Evolutionary conservation across 2,113 vertebrate species (phyloP).

Genomic region (Thamnaconus septentrionalis): DNA sequence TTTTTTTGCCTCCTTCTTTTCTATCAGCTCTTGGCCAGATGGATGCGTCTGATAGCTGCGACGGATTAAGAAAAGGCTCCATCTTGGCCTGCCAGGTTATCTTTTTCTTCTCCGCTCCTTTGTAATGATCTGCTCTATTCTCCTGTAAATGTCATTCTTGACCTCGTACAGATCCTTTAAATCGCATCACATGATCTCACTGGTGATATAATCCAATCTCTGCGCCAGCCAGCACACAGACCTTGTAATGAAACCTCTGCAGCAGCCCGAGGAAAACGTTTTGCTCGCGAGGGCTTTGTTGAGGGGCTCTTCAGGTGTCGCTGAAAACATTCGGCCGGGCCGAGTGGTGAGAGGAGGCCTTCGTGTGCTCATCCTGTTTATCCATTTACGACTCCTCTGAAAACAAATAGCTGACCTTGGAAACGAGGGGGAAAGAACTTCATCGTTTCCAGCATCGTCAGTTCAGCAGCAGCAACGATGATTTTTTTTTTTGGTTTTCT

Average conservation of each 20-base stretch:
- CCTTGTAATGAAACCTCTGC: neutral
- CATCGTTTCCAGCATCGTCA: too few relatives aligned
- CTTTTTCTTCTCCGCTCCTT: neutral
- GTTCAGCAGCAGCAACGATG: neutral
- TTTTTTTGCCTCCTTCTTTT: too few relatives aligned
- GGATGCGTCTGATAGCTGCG: too few relatives aligned
- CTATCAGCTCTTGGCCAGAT: too few relatives aligned
- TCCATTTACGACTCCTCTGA: too few relatives aligned
- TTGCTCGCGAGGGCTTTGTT: neutral
- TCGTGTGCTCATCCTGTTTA: too few relatives aligned
- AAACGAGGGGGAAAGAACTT: neutral
- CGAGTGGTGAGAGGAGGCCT: too few relatives aligned
- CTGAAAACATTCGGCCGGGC: neutral
- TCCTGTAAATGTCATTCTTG: neutral
- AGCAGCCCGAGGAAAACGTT: neutral
- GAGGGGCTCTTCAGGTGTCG: neutral
- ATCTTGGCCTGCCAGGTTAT: too few relatives aligned
- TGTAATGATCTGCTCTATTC: neutral
- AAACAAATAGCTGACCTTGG: neutral
- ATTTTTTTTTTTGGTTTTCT: neutral
- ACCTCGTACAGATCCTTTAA: neutral
- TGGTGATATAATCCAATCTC: neutral
- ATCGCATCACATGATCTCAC: neutral
- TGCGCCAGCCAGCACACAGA: neutral
- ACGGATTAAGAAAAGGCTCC: too few relatives aligned